Evolutionary conservation across 2,113 vertebrate species (phyloP), one percentile per base, ranked within the genome.

Genomic region (Origma solitaria): DNA sequence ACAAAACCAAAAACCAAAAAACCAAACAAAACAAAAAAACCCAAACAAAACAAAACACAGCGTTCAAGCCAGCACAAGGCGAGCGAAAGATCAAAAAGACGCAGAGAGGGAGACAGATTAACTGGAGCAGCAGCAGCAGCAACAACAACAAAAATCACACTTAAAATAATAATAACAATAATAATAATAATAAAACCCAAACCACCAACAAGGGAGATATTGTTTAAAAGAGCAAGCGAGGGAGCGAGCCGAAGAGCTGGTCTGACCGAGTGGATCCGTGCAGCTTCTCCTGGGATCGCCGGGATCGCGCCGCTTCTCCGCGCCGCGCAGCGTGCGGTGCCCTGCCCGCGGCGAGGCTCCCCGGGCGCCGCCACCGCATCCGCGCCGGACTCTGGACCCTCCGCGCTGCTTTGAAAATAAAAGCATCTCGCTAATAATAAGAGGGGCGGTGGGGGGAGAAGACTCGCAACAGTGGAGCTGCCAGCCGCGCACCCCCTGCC

Each of bases 31-130:
- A 76, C 83, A 82, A 92, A 86, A 87, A 80, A 73, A 7, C 60
- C 90, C 71, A 92, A 92, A 92, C 91, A 95, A 94, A 96, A 88
- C 95, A 91, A 81, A 94, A 92, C 93, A 88, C 87, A 25, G 90
- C 87, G 82, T 93, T 93, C 87, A 91, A 96, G 96, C 96, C 94
- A 95, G 96, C 96, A 95, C 96, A 95, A 90, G 95, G 95, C 92
- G 90, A 96, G 94, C 87, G 87, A 96, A 95, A 95, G 84, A 93
- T 93, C 91, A 94, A 95, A 95, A 91, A 88, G 95, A 93, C 89
- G 83, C 92, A 80, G 81, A 73, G 71, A 92, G 82, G 13, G 76
- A 96, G 81, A 93, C 51, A 94, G 73, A 93, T 95, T 94, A 96
- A 95, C 91, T 86, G 96, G 89, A 95, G 72, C 91, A 69, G 92